Base-by-base conservation (phyloP, 2,797 vertebrate species). In the Brachyrhaphis roseni region DNA sequence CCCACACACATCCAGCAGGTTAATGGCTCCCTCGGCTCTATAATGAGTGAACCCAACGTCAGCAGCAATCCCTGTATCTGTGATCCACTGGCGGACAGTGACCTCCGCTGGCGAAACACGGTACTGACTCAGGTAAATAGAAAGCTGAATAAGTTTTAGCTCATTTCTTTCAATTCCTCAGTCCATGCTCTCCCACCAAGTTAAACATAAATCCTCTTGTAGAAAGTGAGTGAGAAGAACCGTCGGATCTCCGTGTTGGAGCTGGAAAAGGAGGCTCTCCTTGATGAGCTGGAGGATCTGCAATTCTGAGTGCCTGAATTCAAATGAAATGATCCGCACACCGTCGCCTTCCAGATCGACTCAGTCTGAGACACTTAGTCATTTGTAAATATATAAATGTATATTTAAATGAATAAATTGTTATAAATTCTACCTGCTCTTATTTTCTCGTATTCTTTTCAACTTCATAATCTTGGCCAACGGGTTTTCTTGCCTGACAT, bases 221-320 rank as follows among this genome's bases (percentile, higher is more conserved):
- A 96, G 96, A 90, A 90, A 57, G 91, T 96, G 86, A 92, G 91
- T 75, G 68, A 90, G 34, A 94, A 91, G 85, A 96, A 95, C 81
- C 84, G 11, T 36, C 92, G 87, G 85, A 96, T 96, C 80, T 94
- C 93, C 36, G 43, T 73, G 74, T 84, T 96, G 53, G 92, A 96
- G 83, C 53, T 89, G 82, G 93, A 96, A 82, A 96, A 93, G 71
- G 77, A 90, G 0, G 47, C 78, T 31, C 94, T 96, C 1, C 85
- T 94, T 4, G 87, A 89, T 34, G 76, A 94, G 85, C 93, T 94
- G 1, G 26, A 82, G 53, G 84, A 90, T 51, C 84, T 94, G 72
- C 62, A 89, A 68, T 45, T 75, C 59, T 93, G 89, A 94, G 55
- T 72, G 49, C 78, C 71, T 16, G 49, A 28, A 71, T 8, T 31